Conservation (phyloP, 1,140 invertebrate genomes). For the Eupristina koningsbergeri region DNA sequence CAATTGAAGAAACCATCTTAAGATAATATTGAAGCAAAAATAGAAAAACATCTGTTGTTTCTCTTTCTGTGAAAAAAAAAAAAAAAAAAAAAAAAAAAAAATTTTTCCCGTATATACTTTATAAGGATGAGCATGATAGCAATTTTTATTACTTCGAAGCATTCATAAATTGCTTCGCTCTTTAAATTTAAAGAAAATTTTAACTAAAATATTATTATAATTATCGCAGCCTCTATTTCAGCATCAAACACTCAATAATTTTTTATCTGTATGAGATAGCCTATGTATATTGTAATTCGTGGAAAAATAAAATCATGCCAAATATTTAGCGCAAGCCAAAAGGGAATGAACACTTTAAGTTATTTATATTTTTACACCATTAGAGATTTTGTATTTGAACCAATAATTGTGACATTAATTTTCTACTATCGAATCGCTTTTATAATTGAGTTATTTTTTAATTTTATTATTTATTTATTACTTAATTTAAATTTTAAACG, state of each 20-base stretch:
- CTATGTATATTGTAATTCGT: neutral
- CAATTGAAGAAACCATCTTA: neutral
- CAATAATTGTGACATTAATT: too few relatives aligned
- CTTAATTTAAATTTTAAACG: too few relatives aligned
- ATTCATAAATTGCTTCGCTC: too few relatives aligned
- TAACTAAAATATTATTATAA: neutral
- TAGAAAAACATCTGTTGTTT: neutral
- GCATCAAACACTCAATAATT: neutral
- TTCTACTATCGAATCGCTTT: neutral
- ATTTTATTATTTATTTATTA: too few relatives aligned
- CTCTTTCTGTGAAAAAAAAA: neutral
- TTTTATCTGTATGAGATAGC: neutral
- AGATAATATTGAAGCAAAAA: neutral
- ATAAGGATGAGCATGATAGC: neutral
- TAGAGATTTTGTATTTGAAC: neutral
- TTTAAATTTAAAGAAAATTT: neutral
- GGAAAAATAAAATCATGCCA: conserved; percentile 5
- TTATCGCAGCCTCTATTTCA: too few relatives aligned
- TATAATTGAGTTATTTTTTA: neutral
- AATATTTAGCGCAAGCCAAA: neutral
- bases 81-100: too few relatives aligned
- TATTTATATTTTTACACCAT: neutral
- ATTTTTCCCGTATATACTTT: too few relatives aligned
- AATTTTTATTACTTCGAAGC: neutral
- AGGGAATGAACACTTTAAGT: neutral